Percentiles rank a stretch among this genome's conserved stretches.
Conservation (phyloP, 2,113 vertebrate species). For the Pantherophis guttatus region DNA sequence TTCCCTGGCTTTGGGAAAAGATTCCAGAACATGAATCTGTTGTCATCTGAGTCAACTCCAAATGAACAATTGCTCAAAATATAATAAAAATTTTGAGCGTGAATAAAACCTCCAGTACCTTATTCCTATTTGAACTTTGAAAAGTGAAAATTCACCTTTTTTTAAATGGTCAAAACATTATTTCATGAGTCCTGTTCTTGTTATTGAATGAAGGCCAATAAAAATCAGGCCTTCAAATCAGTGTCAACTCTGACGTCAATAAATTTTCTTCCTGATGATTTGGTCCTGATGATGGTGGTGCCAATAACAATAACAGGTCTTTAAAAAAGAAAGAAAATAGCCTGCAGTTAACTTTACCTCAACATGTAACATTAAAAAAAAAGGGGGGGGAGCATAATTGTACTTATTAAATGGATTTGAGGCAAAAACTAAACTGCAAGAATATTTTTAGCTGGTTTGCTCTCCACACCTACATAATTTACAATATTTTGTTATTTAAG, state of each 20-base stretch:
- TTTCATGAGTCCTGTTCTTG: background rate
- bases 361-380: background rate
- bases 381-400: background rate
- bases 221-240: background rate
- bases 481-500: background rate
- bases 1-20: background rate
- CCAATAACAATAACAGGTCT: background rate
- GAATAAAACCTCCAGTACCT: background rate
- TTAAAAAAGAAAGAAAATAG: background rate
- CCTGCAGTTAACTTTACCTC: background rate
- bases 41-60: background rate
- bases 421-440: background rate
- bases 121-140: background rate
- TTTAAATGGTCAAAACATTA: background rate
- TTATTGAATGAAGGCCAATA: background rate
- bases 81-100: background rate
- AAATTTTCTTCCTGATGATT: background rate
- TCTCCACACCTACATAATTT: background rate
- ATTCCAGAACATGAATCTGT: no score
- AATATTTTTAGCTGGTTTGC: background rate
- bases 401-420: background rate
- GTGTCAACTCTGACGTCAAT: background rate
- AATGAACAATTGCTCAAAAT: no score
- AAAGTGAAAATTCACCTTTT: rapidly evolving
- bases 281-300: background rate